Evolutionary conservation across 2,113 vertebrate genomes (phyloP).

Genomic region (Myotis brandtii): DNA sequence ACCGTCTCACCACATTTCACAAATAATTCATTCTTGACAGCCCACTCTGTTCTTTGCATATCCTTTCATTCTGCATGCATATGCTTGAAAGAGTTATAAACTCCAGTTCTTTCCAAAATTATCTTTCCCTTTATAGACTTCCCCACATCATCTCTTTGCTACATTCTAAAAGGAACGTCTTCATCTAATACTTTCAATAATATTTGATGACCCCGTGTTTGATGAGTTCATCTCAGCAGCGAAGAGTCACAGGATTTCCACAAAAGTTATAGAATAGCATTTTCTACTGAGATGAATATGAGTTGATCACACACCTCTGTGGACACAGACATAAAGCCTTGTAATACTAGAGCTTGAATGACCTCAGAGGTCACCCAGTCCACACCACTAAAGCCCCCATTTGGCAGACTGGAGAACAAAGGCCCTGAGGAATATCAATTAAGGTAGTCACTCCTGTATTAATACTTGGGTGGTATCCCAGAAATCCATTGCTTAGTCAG

Average conservation of each 20-base stretch:
- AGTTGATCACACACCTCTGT: background rate
- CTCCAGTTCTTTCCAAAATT: constrained; percentile 59
- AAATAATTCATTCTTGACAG: constrained; percentile 70
- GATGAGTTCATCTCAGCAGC: background rate
- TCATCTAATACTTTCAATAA: background rate
- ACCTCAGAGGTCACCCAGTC: background rate
- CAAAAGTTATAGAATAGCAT: background rate
- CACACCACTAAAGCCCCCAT: background rate
- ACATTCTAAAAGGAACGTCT: background rate
- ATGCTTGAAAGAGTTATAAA: constrained; percentile 59
- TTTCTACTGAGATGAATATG: background rate
- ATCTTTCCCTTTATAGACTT: constrained; percentile 51
- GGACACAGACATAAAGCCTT: background rate
- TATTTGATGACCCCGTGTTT: background rate
- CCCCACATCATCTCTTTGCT: constrained; percentile 30
- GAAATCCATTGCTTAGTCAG: background rate
- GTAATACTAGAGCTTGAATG: background rate
- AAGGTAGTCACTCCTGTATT: background rate
- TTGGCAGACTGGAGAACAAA: constrained; percentile 7
- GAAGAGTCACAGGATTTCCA: background rate
- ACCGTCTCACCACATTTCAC: constrained; percentile 59
- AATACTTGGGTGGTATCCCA: background rate
- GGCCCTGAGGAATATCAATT: constrained; percentile 13
- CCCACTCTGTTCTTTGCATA: constrained; percentile 65
- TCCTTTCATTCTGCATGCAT: constrained; percentile 52